Base-by-base conservation (phyloP, 2,888 invertebrate genomes). In the Ennomos erosarius region DNA sequence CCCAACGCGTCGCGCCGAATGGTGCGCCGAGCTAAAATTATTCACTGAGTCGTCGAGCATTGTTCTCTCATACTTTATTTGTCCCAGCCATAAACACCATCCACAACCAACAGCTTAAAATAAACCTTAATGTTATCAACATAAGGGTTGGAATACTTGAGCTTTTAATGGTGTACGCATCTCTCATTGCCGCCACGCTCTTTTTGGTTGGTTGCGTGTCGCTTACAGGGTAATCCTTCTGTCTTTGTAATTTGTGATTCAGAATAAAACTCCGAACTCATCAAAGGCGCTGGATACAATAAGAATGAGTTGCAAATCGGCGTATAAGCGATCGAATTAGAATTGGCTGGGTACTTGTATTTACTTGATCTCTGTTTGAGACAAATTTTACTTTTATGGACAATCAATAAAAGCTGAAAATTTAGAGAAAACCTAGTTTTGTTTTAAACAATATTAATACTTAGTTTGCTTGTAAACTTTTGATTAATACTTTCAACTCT, bases 51-150 rank as follows among this genome's bases (percentile, higher is more conserved):
- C 85, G 81, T 74, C 82, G 75, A 74, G 85, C 85, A 91, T 92
- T 92, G 91, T 91, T 90, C 90, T 84, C 85, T 79, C 81, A 84
- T 89, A 89, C 86, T 91, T 90, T 90, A 90, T 90, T 88, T 91
- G 86, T 85, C 80, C 82, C 77, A 56, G 46, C 50, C 61, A 60
- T 46, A 59, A 39, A 58, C 46, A 59, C 56, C 51, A 43, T 62
- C 36, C 39, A 2, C 3, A 11, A 43, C 37, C 50, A 10, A 34
- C 35, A 47, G 1, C 0, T 13, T 12, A 55, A 55, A 50, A 43
- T 56, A 16, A 55, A 60, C 59, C 43, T 10, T 55, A 54, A 43
- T 5, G 5, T 10, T 8, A 35, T 12, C 5, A 16, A n/a, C 3
- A 8, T 37, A 55, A 54, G 37, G 37, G 46, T 55, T n/a, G n/a